Percentiles rank a stretch among this genome's conserved stretches.
phyloP scores from a whole-genome alignment of 2,888 invertebrate species.

The Caenorhabditis japonica region DNA sequence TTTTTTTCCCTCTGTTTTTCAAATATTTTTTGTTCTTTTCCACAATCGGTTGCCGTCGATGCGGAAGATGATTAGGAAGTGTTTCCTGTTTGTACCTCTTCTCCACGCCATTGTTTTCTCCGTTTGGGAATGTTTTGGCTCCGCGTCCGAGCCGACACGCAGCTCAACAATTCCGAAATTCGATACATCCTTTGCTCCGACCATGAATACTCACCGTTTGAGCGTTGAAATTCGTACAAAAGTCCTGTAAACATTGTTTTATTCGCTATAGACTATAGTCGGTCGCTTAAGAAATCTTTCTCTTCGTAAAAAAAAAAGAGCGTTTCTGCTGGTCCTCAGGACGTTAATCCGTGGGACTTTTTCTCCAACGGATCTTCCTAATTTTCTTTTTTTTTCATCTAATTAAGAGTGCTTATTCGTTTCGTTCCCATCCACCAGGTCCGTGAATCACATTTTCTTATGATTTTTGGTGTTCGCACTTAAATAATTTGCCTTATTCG shows the following conservation, averaged over 20 bases:
- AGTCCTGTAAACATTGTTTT: not conserved
- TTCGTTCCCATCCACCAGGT: not conserved
- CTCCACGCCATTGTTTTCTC: constrained; percentile 17
- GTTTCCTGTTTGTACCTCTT: constrained; percentile 6
- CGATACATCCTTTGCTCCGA: constrained; percentile 15
- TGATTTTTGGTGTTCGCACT: constrained; percentile 1
- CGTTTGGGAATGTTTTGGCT: constrained; percentile 15
- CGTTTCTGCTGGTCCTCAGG: not conserved
- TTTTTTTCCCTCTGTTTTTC: not conserved
- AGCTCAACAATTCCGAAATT: constrained; percentile 16
- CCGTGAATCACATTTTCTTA: not conserved
- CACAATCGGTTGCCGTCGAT: constrained; percentile 18
- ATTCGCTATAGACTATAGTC: not conserved
- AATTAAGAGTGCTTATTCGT: constrained; percentile 2
- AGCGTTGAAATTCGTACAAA: constrained; percentile 7
- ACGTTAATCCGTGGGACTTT: constrained; percentile 14
- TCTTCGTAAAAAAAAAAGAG: too few species aligned
- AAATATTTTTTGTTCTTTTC: not conserved
- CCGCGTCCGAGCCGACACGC: too few species aligned
- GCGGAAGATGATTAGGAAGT: constrained; percentile 23
- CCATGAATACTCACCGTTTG: constrained; percentile 20
- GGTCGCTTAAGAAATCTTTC: too few species aligned
- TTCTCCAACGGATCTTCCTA: not conserved
- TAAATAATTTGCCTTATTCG: not conserved
- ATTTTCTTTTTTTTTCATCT: not conserved